phyloP scores from a whole-genome alignment of 2,113 vertebrate species.

The Coturnix japonica region DNA sequence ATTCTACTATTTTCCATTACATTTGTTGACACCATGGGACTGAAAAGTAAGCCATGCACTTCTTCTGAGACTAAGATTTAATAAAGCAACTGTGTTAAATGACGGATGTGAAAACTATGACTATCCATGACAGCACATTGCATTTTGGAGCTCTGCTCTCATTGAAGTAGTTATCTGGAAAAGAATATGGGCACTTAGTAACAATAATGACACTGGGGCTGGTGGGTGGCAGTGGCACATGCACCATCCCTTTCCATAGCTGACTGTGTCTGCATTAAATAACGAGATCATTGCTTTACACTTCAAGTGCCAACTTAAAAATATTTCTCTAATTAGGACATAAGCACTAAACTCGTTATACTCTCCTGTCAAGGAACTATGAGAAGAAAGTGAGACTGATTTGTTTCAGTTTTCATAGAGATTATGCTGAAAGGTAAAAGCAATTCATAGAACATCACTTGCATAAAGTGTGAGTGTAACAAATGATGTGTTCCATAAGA shows the following conservation, averaged over 20 bases:
- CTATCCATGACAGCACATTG: background rate
- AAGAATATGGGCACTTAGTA: background rate
- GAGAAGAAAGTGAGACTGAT: background rate
- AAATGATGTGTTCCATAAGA: background rate
- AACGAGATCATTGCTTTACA: background rate
- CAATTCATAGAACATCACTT: background rate
- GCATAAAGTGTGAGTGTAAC: background rate
- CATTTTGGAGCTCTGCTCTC: background rate
- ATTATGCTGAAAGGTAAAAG: background rate
- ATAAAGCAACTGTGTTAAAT: background rate
- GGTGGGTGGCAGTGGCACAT: background rate
- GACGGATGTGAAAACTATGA: background rate
- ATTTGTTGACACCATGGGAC: background rate
- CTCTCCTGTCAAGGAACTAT: background rate
- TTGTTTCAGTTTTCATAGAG: background rate
- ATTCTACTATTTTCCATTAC: slow-evolving; percentile 10
- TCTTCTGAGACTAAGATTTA: background rate
- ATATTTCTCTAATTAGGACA: background rate
- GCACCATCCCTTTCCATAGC: background rate
- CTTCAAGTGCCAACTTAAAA: background rate
- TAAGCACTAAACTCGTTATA: background rate
- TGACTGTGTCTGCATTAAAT: background rate
- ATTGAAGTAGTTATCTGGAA: background rate
- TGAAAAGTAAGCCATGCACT: background rate
- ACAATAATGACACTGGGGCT: background rate